These are phyloP conservation scores for Hecatera dysodea DNA, from an alignment of 2,888 invertebrate species.

Conservation along the genomic window DNA sequence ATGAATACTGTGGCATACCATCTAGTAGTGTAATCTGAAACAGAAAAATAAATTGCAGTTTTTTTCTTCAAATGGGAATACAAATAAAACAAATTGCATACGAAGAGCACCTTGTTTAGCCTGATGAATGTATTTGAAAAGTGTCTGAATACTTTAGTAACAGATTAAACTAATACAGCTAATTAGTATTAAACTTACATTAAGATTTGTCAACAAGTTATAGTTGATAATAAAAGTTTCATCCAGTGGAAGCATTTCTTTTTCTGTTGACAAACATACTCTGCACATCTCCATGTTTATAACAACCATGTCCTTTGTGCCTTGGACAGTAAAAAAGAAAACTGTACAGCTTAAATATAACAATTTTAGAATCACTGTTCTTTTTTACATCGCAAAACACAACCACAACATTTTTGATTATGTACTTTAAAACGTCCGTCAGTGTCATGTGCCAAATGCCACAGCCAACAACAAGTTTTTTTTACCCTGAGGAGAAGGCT, in stretches of 20 bases:
- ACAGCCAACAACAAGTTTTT: background rate
- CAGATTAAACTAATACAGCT: background rate
- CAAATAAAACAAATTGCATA: background rate
- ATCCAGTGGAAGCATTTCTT: slow-evolving; percentile 69
- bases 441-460: too few species aligned
- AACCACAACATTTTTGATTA: slow-evolving; percentile 4
- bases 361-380: background rate
- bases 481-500: too few species aligned
- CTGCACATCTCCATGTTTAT: slow-evolving; percentile 77
- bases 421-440: background rate
- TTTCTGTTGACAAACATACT: slow-evolving; percentile 76
- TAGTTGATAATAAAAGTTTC: slow-evolving; percentile 73
- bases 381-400: background rate
- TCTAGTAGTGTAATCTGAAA: slow-evolving; percentile 75
- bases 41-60: background rate
- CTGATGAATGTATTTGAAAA: background rate
- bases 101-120: background rate
- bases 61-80: background rate
- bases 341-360: background rate
- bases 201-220: slow-evolving; percentile 79
- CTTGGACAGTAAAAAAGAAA: background rate
- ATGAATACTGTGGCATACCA: slow-evolving; percentile 75
- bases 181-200: slow-evolving; percentile 70
- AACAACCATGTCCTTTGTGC: background rate
- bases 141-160: background rate